These are phyloP conservation scores for Monodelphis domestica DNA, from an alignment of 2,797 vertebrate genomes.

Conservation along the genomic window DNA sequence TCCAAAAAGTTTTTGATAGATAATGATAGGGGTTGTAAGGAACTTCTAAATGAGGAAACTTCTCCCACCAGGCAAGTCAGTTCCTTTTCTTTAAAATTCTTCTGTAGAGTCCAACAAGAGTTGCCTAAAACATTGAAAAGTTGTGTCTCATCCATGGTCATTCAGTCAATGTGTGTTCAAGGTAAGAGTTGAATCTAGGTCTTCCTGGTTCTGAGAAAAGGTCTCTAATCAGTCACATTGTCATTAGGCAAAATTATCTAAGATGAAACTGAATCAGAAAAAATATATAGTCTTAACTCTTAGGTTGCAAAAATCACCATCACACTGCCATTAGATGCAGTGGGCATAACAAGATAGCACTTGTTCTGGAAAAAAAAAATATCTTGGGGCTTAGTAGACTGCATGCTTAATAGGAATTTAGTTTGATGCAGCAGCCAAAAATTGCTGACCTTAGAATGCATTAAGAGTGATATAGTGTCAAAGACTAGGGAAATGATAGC, in stretches of 20 bases:
- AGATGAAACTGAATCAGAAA: neutral
- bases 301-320: neutral
- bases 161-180: too few species aligned
- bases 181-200: neutral
- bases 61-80: neutral
- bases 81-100: neutral
- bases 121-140: neutral
- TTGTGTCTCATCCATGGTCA: neutral
- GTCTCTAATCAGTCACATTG: neutral
- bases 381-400: neutral
- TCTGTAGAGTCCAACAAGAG: neutral
- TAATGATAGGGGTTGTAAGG: neutral
- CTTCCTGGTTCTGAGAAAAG: neutral
- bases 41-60: neutral
- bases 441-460: neutral
- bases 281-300: neutral
- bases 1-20: neutral
- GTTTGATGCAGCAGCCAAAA: neutral
- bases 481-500: neutral
- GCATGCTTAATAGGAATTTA: neutral
- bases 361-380: neutral
- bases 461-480: neutral
- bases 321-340: neutral
- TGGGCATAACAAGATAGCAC: neutral
- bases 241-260: neutral